Base-by-base conservation (phyloP, 2,888 invertebrate genomes). In the Drosophila percnosoma region DNA sequence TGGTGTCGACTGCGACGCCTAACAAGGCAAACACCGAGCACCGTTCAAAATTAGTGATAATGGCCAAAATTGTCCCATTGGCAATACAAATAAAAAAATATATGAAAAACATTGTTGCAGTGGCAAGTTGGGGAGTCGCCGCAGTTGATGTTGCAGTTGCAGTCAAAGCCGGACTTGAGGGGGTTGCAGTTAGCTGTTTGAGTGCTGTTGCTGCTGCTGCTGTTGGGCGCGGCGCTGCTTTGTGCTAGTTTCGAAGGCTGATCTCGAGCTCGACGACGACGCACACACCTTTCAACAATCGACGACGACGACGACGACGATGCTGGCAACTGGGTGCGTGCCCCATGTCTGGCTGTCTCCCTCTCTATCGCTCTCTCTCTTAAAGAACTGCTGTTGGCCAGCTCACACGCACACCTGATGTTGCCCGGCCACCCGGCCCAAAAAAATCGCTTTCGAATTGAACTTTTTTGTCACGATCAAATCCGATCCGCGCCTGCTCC, bases 61-160 rank as follows among this genome's bases (percentile, higher is more conserved):
- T 88, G 80, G 89, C 73, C 87, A 83, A 88, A 87, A 90, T 87
- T 90, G 89, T 89, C 75, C 84, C 87, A 88, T 82, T 87, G 87
- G 76, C 77, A 90, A 66, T 68, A 73, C 64, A 65, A 53, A 29
- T 40, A 54, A 59, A 34, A 27, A 40, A 40, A 53, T 4, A 36
- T 7, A 18, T 8, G 15, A 21, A 63, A 59, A 66, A 68, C 29
- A 61, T 68, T 53, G 69, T 70, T 71, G 70, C 70, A 60, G 70
- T 42, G 64, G 69, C 68, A 38, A 62, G 64, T 54, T 40, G 38
- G 57, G 68, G 57, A 68, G 58, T 69, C 68, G 58, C 18, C 38
- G 10, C 63, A 27, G 64, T 65, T 63, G 51, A 27, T 51, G 66
- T 53, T 21, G 59, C 34, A 49, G 66, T 53, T 21, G 59, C 34